A percentile compares a stretch with the other conserved stretches of the same genome.
Conservation (phyloP, 2,113 vertebrate species). For the Brevimyrus niger region DNA sequence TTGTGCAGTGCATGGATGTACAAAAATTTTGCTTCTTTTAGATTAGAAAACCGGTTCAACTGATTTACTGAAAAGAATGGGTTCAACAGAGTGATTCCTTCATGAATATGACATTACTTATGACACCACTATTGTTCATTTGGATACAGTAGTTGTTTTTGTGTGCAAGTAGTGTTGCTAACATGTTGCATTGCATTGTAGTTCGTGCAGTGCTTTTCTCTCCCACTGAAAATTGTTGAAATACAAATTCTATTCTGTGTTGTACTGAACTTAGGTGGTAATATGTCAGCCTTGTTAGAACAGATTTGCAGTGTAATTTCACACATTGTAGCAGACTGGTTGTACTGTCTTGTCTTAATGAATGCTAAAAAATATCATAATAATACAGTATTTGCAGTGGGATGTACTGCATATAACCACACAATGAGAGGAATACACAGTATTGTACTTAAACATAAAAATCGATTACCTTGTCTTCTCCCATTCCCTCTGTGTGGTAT, state of each 20-base stretch:
- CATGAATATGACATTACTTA: too few species aligned
- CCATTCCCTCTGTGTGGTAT: conserved; percentile 77
- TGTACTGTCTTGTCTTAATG: background rate
- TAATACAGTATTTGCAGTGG: background rate
- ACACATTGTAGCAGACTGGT: background rate
- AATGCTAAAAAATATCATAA: background rate
- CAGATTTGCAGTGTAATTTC: background rate
- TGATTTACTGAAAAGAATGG: too few species aligned
- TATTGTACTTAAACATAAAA: background rate
- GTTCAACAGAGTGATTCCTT: too few species aligned
- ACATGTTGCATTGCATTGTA: too few species aligned
- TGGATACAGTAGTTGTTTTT: too few species aligned
- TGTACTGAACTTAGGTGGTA: background rate
- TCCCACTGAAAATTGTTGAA: too few species aligned
- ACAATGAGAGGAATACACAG: background rate
- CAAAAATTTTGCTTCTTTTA: too few species aligned
- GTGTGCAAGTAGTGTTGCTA: too few species aligned
- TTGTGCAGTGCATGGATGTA: too few species aligned
- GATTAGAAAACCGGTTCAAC: too few species aligned
- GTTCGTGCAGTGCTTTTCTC: too few species aligned
- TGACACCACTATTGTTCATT: too few species aligned
- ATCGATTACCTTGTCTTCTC: conserved; percentile 69
- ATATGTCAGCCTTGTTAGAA: background rate
- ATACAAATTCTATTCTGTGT: background rate
- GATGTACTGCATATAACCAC: background rate